Conservation (phyloP, 2,888 invertebrate genomes). For the Macrosoma leucophasiata region DNA sequence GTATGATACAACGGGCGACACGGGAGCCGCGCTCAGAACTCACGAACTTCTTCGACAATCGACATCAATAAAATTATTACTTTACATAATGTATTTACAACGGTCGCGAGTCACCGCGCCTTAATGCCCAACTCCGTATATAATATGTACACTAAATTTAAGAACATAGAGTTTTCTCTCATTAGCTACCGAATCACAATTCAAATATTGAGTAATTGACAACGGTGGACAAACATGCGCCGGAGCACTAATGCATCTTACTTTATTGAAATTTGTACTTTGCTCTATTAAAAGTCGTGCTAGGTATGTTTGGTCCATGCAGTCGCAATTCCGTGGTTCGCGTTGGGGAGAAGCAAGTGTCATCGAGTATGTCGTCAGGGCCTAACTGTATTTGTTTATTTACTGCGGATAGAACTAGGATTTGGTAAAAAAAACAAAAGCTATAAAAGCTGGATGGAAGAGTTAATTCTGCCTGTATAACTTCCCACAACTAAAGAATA, state of each 20-base stretch:
- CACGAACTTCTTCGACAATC: slow-evolving; percentile 38
- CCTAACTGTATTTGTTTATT: too few relatives aligned
- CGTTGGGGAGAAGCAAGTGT: slow-evolving; percentile 16
- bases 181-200: slow-evolving; percentile 76
- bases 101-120: slow-evolving; percentile 57
- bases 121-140: slow-evolving; percentile 73
- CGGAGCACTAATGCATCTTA: slow-evolving; percentile 69
- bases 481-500: slow-evolving; percentile 8
- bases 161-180: slow-evolving; percentile 73
- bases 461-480: slow-evolving; percentile 1
- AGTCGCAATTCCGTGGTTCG: slow-evolving; percentile 47
- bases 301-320: slow-evolving; percentile 71
- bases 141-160: slow-evolving; percentile 73
- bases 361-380: slow-evolving; percentile 15
- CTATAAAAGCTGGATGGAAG: neutral
- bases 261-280: slow-evolving; percentile 72
- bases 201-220: slow-evolving; percentile 75
- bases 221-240: slow-evolving; percentile 73
- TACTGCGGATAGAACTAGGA: slow-evolving; percentile 6
- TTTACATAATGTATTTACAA: slow-evolving; percentile 73
- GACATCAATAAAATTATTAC: slow-evolving; percentile 65
- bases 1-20: slow-evolving; percentile 43
- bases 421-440: slow-evolving; percentile 2
- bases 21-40: slow-evolving; percentile 18
- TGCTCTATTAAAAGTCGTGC: slow-evolving; percentile 63